A percentile compares a stretch with the other conserved stretches of the same genome.
Evolutionary conservation across 2,888 invertebrate genomes (phyloP).

Genomic region (Slavum lentiscoides): DNA sequence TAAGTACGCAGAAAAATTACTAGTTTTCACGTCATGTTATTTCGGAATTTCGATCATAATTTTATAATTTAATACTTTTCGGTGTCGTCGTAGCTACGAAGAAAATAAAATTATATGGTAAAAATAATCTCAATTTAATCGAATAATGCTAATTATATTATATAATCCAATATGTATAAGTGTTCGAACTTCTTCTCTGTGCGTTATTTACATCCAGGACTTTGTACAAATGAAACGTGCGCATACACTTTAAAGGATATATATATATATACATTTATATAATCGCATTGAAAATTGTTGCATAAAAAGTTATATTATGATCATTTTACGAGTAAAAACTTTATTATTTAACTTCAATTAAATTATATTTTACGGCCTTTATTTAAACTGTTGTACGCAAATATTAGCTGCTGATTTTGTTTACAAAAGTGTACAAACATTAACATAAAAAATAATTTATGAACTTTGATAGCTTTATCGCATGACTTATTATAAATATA

Average conservation of each 20-base stretch:
- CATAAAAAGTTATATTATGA: slow-evolving; percentile 7
- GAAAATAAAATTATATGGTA: too few relatives aligned
- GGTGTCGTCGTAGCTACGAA: too few relatives aligned
- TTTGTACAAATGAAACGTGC: too few relatives aligned
- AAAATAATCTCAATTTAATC: too few relatives aligned
- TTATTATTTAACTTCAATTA: background rate
- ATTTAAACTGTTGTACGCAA: background rate
- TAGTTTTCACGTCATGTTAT: too few relatives aligned
- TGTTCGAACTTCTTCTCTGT: background rate
- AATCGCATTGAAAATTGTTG: background rate
- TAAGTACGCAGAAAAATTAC: too few relatives aligned
- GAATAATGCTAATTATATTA: too few relatives aligned
- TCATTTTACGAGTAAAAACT: background rate
- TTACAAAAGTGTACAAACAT: background rate
- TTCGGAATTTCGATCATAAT: too few relatives aligned
- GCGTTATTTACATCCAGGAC: background rate
- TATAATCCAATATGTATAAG: too few relatives aligned
- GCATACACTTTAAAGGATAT: background rate
- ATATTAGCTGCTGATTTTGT: background rate
- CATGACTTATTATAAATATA: background rate
- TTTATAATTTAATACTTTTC: too few relatives aligned
- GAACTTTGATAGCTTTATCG: background rate
- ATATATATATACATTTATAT: background rate
- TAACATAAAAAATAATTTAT: slow-evolving; percentile 7
- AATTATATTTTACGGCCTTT: slow-evolving; percentile 1